Evolutionary conservation across 1,140 invertebrate genomes (phyloP).

Genomic region (Zaprionus inermis): DNA sequence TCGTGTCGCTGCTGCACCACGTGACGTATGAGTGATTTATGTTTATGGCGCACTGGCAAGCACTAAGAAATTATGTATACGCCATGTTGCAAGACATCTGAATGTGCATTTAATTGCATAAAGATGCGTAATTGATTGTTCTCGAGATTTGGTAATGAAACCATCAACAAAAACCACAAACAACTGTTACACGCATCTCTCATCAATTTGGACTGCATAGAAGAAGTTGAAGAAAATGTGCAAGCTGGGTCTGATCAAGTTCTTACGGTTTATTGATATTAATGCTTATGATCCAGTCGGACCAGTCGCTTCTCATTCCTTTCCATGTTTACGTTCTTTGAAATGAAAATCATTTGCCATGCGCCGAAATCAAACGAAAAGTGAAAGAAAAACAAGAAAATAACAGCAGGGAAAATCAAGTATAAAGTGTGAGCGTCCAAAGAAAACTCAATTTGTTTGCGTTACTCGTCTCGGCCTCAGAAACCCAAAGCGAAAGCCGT

Average conservation of each 20-base stretch:
- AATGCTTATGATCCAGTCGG: not conserved
- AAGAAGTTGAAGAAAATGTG: not conserved
- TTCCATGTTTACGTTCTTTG: constrained; percentile 25
- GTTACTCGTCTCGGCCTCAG: constrained; percentile 26
- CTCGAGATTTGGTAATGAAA: not conserved
- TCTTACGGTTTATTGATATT: not conserved
- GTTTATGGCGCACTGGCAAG: constrained; percentile 41
- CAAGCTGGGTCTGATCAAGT: not conserved
- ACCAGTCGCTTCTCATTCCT: not conserved
- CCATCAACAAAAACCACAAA: constrained; percentile 8
- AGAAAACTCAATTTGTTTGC: constrained; percentile 52
- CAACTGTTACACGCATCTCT: not conserved
- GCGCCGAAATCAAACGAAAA: constrained; percentile 8
- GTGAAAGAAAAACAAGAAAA: not conserved
- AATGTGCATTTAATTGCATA: constrained; percentile 68
- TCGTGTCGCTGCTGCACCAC: constrained; percentile 64
- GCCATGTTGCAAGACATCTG: constrained; percentile 49
- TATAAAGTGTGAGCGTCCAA: not conserved
- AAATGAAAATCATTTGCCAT: constrained; percentile 37
- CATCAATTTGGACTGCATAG: not conserved
- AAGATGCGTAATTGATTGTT: constrained; percentile 60
- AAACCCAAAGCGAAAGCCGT: constrained; percentile 11
- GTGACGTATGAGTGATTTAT: constrained; percentile 79
- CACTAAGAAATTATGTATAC: constrained; percentile 56
- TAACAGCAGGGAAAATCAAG: not conserved